Percentiles rank a stretch among this genome's conserved stretches.
Conservation (phyloP, 2,888 invertebrate genomes). For the Epinotia demarniana region DNA sequence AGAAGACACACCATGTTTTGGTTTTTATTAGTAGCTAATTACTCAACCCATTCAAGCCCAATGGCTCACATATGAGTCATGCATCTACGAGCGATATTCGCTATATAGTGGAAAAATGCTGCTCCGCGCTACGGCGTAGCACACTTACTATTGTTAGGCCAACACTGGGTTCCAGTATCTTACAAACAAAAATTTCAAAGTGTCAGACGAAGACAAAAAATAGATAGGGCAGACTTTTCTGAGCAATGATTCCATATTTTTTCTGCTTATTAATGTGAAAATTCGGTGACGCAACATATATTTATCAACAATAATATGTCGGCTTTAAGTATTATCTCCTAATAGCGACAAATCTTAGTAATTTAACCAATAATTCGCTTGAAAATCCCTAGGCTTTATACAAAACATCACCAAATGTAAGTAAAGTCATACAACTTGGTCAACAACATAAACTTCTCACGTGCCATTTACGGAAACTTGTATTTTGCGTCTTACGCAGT, state of each 20-base stretch:
- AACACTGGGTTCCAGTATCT: no score
- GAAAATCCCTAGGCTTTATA: neutral
- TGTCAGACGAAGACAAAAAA: no score
- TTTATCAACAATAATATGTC: neutral
- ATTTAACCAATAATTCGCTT: neutral
- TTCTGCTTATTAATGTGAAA: neutral
- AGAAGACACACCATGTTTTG: no score
- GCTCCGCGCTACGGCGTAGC: no score
- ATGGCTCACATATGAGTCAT: no score
- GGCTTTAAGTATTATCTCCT: no score
- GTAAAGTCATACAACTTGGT: neutral
- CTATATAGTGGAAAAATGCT: no score
- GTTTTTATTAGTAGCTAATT: no score
- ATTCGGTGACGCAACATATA: neutral
- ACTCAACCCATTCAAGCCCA: no score
- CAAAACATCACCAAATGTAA: conserved; percentile 6
- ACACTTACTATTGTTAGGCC: no score
- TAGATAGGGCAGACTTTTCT: neutral
- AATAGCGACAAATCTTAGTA: neutral
- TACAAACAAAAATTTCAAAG: no score
- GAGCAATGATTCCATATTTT: neutral
- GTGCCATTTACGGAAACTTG: neutral
- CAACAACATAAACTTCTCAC: neutral
- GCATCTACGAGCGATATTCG: no score
- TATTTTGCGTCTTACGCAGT: neutral